These are phyloP conservation scores for Seriola rivoliana DNA, from an alignment of 2,113 vertebrate species.

Conservation along the genomic window DNA sequence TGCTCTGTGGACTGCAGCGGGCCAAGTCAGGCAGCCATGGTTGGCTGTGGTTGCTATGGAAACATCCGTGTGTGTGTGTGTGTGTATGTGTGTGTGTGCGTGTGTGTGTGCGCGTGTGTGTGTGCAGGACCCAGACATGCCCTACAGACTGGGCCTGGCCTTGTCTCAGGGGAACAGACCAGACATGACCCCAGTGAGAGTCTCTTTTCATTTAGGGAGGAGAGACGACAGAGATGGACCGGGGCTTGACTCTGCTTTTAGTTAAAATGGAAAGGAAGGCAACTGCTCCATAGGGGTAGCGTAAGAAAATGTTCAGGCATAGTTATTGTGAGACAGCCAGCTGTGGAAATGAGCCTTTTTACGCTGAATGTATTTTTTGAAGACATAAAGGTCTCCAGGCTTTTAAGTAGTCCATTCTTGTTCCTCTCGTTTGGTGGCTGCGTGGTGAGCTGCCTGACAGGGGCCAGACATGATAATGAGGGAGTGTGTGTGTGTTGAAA, in stretches of 20 bases:
- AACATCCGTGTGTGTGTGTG: constrained; percentile 44
- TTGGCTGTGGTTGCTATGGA: constrained; percentile 78
- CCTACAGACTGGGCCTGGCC: constrained; percentile 79
- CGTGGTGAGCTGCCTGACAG: constrained; percentile 60
- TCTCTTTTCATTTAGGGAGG: constrained; percentile 71
- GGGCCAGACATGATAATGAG: constrained; percentile 70
- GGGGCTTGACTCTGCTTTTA: constrained; percentile 27
- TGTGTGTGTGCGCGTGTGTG: constrained; percentile 6
- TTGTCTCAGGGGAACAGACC: constrained; percentile 85
- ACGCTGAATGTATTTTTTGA: constrained; percentile 17
- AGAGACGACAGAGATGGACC: constrained; percentile 39
- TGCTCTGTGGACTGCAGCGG: constrained; percentile 46
- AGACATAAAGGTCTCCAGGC: constrained; percentile 52
- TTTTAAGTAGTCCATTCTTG: constrained; percentile 58
- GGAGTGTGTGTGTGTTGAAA: constrained; percentile 55
- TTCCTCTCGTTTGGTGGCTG: constrained; percentile 50
- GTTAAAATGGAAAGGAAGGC: constrained; percentile 33
- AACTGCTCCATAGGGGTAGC: constrained; percentile 11
- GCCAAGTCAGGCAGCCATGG: constrained; percentile 43
- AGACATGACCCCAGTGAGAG: constrained; percentile 86
- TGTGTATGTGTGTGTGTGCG: constrained; percentile 13
- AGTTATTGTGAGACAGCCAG: constrained; percentile 45
- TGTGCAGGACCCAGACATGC: constrained; percentile 77
- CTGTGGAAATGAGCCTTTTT: constrained; percentile 57
- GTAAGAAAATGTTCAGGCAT: not conserved